Evolutionary conservation across 2,113 vertebrate genomes (phyloP).

Genomic region (Elgaria multicarinata): DNA sequence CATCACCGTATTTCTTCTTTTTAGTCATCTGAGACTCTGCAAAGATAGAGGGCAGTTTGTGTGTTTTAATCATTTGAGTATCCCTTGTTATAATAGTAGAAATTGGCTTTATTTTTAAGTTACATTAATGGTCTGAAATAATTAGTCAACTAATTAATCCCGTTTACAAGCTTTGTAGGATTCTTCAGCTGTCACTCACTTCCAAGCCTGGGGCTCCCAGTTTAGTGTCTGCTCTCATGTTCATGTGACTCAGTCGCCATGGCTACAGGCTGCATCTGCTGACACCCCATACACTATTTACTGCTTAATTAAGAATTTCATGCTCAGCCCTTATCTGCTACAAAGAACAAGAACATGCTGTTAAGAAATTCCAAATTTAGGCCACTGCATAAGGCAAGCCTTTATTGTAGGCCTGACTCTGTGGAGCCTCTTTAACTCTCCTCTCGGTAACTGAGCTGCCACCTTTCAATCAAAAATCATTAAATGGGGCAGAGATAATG

Average conservation of each 20-base stretch:
- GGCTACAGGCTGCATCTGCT: conserved; percentile 87
- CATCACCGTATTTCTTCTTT: conserved; percentile 5
- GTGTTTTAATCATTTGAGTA: conserved; percentile 6
- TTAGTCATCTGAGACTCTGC: neutral
- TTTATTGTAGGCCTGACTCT: conserved; percentile 79
- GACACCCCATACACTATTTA: conserved; percentile 87
- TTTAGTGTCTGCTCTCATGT: conserved; percentile 68
- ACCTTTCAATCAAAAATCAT: conserved; percentile 88
- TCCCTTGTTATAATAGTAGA: rapidly evolving
- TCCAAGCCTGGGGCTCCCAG: conserved; percentile 69
- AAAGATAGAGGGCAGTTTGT: conserved; percentile 13
- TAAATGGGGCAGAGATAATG: conserved; percentile 87
- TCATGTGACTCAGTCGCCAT: conserved; percentile 83
- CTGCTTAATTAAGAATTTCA: conserved; percentile 92
- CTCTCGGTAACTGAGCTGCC: conserved; percentile 78
- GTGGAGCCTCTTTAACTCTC: conserved; percentile 77
- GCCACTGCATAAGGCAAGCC: conserved; percentile 80
- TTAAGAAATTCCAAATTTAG: conserved; percentile 87
- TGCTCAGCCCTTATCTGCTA: conserved; percentile 85
- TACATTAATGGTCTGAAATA: conserved; percentile 81
- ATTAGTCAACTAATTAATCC: conserved; percentile 86
- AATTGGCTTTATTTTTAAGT: conserved; percentile 78
- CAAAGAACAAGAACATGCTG: conserved; percentile 85
- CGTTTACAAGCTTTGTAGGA: conserved; percentile 86
- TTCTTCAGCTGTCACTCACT: conserved; percentile 85